Base-by-base conservation (phyloP, 2,888 invertebrate species). In the Plusia festucae region DNA sequence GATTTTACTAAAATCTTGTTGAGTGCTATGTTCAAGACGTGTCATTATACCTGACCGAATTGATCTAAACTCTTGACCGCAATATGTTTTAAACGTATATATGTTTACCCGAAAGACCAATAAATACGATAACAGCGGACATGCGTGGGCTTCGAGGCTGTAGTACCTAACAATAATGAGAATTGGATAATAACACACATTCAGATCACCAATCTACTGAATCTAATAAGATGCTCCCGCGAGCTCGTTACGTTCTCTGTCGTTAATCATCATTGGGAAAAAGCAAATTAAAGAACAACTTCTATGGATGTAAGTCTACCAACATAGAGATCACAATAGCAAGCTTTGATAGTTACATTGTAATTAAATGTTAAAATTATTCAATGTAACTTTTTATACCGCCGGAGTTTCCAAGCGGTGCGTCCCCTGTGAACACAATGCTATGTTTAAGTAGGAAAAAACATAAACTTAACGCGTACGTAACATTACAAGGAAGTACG, bases 211-310 rank as follows among this genome's bases (percentile, higher is more conserved):
- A 49, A 11, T 20, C 49, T n/a, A 22, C 22, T 34, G 22, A 34
- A 56, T 15, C 32, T 34, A 59, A 59, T 24, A 34, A 59, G 52
- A 20, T n/a, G 34, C 52, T 22, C 52, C 59, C 52, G 59, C 8
- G 11, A 34, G 16, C 7, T 44, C 1, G 22, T 16, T 20, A 30
- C 40, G n/a, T n/a, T n/a, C n/a, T n/a, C n/a, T n/a, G n/a, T n/a
- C n/a, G n/a, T n/a, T n/a, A n/a, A n/a, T n/a, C n/a, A n/a, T n/a
- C n/a, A n/a, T n/a, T n/a, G n/a, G n/a, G n/a, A n/a, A n/a, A n/a
- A n/a, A n/a, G n/a, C n/a, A n/a, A n/a, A n/a, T n/a, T n/a, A n/a
- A n/a, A n/a, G n/a, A n/a, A n/a, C n/a, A n/a, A n/a, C n/a, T n/a
- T n/a, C n/a, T n/a, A n/a, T n/a, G n/a, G n/a, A n/a, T n/a, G n/a